Evolutionary conservation across 2,797 vertebrate genomes (phyloP), one percentile per base, ranked within the genome.

Genomic region (Crenichthys baileyi): DNA sequence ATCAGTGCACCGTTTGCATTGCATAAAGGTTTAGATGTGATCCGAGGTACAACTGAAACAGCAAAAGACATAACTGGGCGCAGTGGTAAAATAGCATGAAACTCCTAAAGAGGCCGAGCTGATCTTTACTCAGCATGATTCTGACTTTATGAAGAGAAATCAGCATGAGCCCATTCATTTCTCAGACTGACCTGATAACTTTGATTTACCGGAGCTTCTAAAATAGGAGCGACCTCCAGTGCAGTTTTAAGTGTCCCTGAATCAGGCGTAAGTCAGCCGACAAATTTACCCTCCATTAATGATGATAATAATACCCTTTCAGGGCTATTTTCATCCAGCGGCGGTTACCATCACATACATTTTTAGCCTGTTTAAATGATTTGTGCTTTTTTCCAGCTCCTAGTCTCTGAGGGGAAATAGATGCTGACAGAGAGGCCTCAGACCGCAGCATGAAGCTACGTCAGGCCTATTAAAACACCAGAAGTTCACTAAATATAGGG

Each of bases 251-350:
- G 82, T 83, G 81, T 87, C 89, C 84, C 82, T 90, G 92, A 93
- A 91, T 94, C 86, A 71, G 41, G 90, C 83, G 80, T 86, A 91
- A 93, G 90, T 91, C 91, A 87, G 91, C 92, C 83, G 92, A 94
- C 93, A 93, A 95, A 94, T 94, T 88, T 93, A 95, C 93, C 92
- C 94, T 89, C 89, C 91, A 94, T 95, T 96, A 95, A 95, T 95
- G 95, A 93, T 95, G 95, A 92, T 95, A 96, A 96, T 95, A 93
- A 94, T 95, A 95, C 93, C 94, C 93, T 94, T 90, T 82, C 70
- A 63, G 70, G 87, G 92, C 94, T 96, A 95, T 96, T 96, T 95
- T 95, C 91, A 94, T 94, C 91, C 88, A 84, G 81, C 36, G 46
- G 91, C 81, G 93, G 95, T 94, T 94, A 91, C 93, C 93, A 91